Conservation (phyloP, 2,797 vertebrate species). For the Propithecus deckenii region DNA sequence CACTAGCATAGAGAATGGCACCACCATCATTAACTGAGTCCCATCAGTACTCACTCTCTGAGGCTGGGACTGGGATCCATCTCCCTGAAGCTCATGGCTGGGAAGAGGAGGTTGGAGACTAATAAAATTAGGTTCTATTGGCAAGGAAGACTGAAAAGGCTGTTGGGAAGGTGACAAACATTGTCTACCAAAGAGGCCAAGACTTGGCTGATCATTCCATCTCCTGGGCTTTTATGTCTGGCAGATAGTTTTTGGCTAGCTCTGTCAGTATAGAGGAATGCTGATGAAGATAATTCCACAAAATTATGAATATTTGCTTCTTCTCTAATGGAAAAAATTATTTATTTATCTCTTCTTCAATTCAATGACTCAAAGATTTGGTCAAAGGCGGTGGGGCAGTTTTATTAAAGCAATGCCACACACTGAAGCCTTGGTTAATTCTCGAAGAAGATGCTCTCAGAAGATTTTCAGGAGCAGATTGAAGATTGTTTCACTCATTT, state of each 20-base stretch:
- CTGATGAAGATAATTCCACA: background rate
- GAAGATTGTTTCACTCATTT: background rate
- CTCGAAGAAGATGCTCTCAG: background rate
- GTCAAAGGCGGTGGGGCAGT: background rate
- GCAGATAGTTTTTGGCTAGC: background rate
- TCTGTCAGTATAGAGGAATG: background rate
- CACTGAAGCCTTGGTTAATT: background rate
- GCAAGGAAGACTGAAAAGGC: background rate
- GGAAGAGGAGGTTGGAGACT: background rate
- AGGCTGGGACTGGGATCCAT: background rate
- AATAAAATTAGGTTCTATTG: background rate
- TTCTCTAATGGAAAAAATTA: background rate
- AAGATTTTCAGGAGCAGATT: background rate
- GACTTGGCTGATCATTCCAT: background rate
- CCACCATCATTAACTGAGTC: background rate
- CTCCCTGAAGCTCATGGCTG: background rate
- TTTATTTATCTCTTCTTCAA: background rate
- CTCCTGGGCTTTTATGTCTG: background rate
- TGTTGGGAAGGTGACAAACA: background rate
- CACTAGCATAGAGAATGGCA: background rate
- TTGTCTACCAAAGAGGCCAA: background rate
- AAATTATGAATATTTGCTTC: background rate
- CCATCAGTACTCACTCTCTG: background rate
- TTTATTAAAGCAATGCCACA: background rate
- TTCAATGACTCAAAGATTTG: background rate